Evolutionary conservation across 2,888 invertebrate genomes (phyloP), one percentile per base, ranked within the genome.

Genomic region (Chromoteleia sp.): DNA sequence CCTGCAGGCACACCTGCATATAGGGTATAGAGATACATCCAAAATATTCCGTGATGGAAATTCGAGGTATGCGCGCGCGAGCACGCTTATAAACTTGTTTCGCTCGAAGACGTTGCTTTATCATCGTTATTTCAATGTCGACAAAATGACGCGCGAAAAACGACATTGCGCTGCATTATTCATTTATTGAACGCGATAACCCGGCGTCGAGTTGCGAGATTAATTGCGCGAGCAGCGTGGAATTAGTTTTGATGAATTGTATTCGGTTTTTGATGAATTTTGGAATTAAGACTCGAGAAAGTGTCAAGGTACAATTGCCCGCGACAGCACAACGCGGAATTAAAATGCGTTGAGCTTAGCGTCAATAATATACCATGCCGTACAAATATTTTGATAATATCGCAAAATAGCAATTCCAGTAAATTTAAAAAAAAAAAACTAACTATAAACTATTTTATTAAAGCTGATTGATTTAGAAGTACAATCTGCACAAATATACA

Each of bases 21-120:
- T 41, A 68, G 56, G 78, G 54, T 48, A 50, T 25, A 25, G 36
- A 19, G 71, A 71, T 76, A 76, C 76, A 68, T 77, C 65, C 78
- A 75, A 82, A 78, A 82, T 78, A 82, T 82, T 82, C 71, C 43
- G 41, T 21, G 54, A 73, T 74, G 76, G 75, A 65, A 81, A 76
- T 75, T 71, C 58, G 70, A 75, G 75, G 54, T 75, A 75, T 67
- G 50, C 70, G 48, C 56, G 52, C 43, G 43, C 33, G 52, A 58
- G 25, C 58, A 29, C 50, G 59, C 68, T 61, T 65, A 68, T 68
- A 74, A 74, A 76, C 76, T 76, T 73, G 58, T 68, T 67, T 67
- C 58, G 73, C 33, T 25, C 59, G 29, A 68, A 74, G 65, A 67
- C 74, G 61, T 59, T 52, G 73, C 50, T 61, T 63, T 70, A 54